phyloP scores from a whole-genome alignment of 2,797 vertebrate genomes.

The Heliangelus exortis region DNA sequence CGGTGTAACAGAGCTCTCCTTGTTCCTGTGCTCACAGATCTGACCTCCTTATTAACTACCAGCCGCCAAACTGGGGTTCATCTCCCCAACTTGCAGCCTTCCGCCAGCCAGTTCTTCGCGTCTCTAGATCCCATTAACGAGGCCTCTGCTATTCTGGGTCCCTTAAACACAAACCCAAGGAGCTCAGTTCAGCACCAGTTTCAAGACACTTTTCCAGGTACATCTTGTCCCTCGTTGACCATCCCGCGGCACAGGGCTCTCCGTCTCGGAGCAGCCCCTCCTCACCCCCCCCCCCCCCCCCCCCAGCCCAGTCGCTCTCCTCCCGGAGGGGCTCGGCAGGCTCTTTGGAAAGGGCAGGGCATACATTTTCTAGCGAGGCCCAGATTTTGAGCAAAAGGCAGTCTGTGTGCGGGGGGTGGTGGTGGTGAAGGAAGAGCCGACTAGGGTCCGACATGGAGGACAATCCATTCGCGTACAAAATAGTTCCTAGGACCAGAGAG shows the following conservation, averaged over 20 bases:
- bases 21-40: slow-evolving; percentile 86
- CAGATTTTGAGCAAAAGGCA: neutral
- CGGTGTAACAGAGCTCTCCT: slow-evolving; percentile 73
- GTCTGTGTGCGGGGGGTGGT: neutral
- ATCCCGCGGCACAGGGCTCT: neutral
- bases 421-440: neutral
- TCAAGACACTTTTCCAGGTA: slow-evolving; percentile 99
- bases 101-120: slow-evolving; percentile 93
- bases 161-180: slow-evolving; percentile 90
- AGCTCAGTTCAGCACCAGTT: slow-evolving; percentile 98
- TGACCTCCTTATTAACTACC: slow-evolving; percentile 93
- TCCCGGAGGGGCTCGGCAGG: neutral
- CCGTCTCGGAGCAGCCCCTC: neutral
- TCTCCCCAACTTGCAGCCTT: slow-evolving; percentile 86
- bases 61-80: slow-evolving; percentile 91
- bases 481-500: neutral
- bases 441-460: neutral
- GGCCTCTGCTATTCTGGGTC: slow-evolving; percentile 91
- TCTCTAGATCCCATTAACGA: slow-evolving; percentile 95
- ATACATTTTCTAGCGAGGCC: neutral
- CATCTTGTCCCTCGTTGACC: slow-evolving; percentile 19
- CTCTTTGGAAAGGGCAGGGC: neutral
- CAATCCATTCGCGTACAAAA: neutral
- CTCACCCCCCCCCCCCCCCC: no score
- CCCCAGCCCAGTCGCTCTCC: neutral